Evolutionary conservation across 2,888 invertebrate species (phyloP), one percentile per base, ranked within the genome.

Genomic region (Polyommatus icarus): DNA sequence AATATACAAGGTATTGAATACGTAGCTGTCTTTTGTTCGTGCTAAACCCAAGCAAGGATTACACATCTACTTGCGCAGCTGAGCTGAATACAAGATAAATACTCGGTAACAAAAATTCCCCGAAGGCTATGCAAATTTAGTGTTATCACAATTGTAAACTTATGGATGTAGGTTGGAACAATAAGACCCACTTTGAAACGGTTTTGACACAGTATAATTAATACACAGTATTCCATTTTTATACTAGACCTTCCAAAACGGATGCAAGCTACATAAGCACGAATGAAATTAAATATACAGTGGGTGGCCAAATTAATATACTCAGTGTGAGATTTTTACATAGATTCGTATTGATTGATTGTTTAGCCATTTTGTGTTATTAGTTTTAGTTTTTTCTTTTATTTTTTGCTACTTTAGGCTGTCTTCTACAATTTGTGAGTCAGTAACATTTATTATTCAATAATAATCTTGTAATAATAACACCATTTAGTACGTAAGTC

Each of bases 81-180:
- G 15, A 59, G 59, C 59, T 59, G 20, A 59, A 20, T 29, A 67
- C 29, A 67, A 67, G 29, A 67, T 67, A 18, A 67, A 67, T 67
- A 67, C 67, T 29, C 67, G 6, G 67, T 67, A 67, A 32, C 67
- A 67, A 67, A 67, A 67, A 29, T 29, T 67, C 29, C 29, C 67
- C 18, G 29, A 67, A 67, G 67, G 67, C 67, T 72, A 72, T 72
- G 72, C 72, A 72, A 72, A 67, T 67, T 67, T 67, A 40, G 40
- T 40, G 72, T 36, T 72, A 72, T 72, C 72, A 32, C 67, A 32
- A 67, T 29, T 67, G 40, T 40, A 40, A 72, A 72, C 72, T 72
- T 40, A 72, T 72, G 72, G 36, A 72, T 72, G 72, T 72, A 72
- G 72, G 72, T 72, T 72, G 72, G 36, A 72, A 72, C 40, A 72